phyloP scores from a whole-genome alignment of 2,797 vertebrate genomes.

The Pampus argenteus region DNA sequence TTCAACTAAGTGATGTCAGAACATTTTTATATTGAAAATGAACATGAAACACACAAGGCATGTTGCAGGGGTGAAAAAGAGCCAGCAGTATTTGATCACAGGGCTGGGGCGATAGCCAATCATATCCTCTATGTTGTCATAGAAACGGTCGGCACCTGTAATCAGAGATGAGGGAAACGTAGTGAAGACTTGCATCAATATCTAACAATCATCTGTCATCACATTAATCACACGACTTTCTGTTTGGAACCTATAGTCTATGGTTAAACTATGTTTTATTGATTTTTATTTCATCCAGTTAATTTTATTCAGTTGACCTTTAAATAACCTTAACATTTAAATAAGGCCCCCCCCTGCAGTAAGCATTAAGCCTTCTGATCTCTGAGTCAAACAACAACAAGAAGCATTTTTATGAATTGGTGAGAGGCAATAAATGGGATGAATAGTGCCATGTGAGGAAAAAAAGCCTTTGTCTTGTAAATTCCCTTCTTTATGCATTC shows the following conservation, averaged over 20 bases:
- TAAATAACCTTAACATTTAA: neutral
- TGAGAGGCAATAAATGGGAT: neutral
- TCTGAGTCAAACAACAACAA: neutral
- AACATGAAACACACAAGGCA: constrained; percentile 83
- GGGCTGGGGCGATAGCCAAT: constrained; percentile 93
- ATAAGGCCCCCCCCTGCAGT: too few relatives aligned
- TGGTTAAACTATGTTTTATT: neutral
- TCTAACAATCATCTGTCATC: constrained; percentile 1
- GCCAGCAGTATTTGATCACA: constrained; percentile 96
- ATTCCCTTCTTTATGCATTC: neutral
- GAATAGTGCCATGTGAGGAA: constrained; percentile 23
- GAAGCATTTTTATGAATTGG: neutral
- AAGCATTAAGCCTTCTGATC: neutral
- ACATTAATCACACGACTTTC: constrained; percentile 2
- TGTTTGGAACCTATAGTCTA: neutral
- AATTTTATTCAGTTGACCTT: neutral
- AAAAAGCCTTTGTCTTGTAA: constrained; percentile 34
- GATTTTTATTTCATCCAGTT: neutral
- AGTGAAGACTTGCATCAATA: constrained; percentile 1
- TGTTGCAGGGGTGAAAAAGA: constrained; percentile 94
- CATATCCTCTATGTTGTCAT: constrained; percentile 97
- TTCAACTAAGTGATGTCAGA: neutral
- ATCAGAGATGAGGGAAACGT: constrained; percentile 17
- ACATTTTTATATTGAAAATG: neutral
- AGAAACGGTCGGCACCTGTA: constrained; percentile 93